phyloP scores from a whole-genome alignment of 2,888 invertebrate genomes.

The Clepsis dumicolana region DNA sequence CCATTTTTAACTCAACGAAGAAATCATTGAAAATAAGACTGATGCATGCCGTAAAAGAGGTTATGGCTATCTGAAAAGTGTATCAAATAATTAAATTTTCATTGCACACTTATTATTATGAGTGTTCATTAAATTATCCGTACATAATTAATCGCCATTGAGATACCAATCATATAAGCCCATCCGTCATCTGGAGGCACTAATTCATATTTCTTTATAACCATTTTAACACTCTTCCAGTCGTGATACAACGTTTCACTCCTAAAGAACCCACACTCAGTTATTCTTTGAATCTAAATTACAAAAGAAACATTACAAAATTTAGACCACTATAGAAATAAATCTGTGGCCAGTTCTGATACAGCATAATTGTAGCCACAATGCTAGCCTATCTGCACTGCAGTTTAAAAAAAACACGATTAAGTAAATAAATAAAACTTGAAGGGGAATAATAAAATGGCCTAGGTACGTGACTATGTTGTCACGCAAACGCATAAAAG shows the following conservation, averaged over 20 bases:
- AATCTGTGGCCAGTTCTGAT: neutral
- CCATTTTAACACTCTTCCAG: neutral
- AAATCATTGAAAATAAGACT: conserved; percentile 14
- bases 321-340: no score
- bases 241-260: neutral
- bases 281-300: no score
- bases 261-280: no score
- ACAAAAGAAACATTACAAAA: no score
- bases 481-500: neutral
- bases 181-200: conserved; percentile 42
- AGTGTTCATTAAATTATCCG: conserved; percentile 1
- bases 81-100: neutral
- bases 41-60: neutral
- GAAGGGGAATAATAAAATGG: neutral
- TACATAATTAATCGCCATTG: conserved; percentile 36
- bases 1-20: conserved; percentile 14
- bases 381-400: neutral
- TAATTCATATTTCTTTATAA: neutral
- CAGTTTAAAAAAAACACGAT: neutral
- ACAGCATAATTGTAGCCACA: neutral
- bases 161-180: conserved; percentile 42
- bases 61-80: neutral
- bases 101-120: neutral
- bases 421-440: neutral
- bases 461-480: neutral